phyloP scores from a whole-genome alignment of 2,888 invertebrate species.

The Bembecia ichneumoniformis region DNA sequence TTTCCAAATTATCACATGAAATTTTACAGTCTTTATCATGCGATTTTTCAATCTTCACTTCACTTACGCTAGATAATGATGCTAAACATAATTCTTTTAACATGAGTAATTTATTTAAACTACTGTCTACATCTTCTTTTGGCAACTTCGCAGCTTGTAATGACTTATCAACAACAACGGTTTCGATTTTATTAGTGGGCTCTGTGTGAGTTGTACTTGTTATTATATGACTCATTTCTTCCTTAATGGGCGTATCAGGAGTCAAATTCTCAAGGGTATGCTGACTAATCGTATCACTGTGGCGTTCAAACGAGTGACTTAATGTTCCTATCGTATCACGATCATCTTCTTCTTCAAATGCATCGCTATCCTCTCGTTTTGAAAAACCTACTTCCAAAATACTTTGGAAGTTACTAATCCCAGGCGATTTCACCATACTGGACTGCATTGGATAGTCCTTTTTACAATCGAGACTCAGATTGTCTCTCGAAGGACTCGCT shows the following conservation, averaged over 20 bases:
- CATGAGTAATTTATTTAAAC: conserved; percentile 50
- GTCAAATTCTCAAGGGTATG: conserved; percentile 59
- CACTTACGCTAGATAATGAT: conserved; percentile 58
- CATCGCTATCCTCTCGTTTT: conserved; percentile 25
- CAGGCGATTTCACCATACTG: conserved; percentile 61
- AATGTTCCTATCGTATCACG: conserved; percentile 56
- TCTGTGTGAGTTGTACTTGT: background rate
- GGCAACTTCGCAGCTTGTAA: conserved; percentile 41
- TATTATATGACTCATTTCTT: conserved; percentile 22
- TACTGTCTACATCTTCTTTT: conserved; percentile 44
- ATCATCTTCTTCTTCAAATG: conserved; percentile 43
- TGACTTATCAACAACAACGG: conserved; percentile 18
- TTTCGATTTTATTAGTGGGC: conserved; percentile 12
- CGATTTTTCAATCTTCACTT: conserved; percentile 39
- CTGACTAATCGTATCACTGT: conserved; percentile 55
- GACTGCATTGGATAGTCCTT: conserved; percentile 56
- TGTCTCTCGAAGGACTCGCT: conserved; percentile 67
- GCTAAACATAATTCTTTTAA: conserved; percentile 57
- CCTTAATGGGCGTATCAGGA: conserved; percentile 56
- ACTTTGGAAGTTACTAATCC: conserved; percentile 59
- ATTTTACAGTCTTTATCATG: conserved; percentile 59
- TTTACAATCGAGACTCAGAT: conserved; percentile 59
- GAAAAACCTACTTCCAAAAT: conserved; percentile 44
- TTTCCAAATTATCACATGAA: conserved; percentile 51
- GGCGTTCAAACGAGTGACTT: conserved; percentile 61